Evolutionary conservation across 2,888 invertebrate genomes (phyloP).

Genomic region (Scaptomyza reducta): DNA sequence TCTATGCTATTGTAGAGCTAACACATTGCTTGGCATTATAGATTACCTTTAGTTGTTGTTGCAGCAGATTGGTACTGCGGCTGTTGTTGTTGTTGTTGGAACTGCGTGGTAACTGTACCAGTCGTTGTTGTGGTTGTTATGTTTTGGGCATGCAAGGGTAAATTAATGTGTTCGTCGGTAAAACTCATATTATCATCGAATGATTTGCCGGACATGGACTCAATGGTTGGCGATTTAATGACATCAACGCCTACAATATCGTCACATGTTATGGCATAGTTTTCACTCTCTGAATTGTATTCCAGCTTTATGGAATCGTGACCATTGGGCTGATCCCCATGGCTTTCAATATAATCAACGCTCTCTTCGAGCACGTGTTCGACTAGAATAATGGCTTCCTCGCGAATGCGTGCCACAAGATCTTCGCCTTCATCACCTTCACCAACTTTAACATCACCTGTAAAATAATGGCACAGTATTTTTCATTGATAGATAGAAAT

Average conservation of each 20-base stretch:
- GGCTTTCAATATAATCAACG: conserved; percentile 80
- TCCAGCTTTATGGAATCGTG: conserved; percentile 68
- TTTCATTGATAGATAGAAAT: conserved; percentile 54
- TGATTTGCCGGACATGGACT: conserved; percentile 84
- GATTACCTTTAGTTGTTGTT: conserved; percentile 73
- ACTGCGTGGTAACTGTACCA: conserved; percentile 56
- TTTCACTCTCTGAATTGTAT: conserved; percentile 83
- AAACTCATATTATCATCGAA: conserved; percentile 84
- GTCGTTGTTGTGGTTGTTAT: conserved; percentile 56
- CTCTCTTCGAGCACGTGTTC: conserved; percentile 84
- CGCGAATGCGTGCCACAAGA: conserved; percentile 74
- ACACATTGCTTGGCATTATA: conserved; percentile 50
- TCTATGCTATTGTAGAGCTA: conserved; percentile 30
- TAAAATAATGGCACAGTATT: conserved; percentile 75
- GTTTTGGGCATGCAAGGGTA: conserved; percentile 76
- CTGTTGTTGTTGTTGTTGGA: conserved; percentile 48
- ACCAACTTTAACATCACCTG: conserved; percentile 69
- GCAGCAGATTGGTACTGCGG: conserved; percentile 46
- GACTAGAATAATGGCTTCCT: conserved; percentile 83
- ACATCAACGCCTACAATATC: conserved; percentile 82
- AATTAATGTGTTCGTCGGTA: conserved; percentile 78
- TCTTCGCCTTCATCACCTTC: conserved; percentile 62
- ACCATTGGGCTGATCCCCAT: conserved; percentile 69
- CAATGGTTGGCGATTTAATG: conserved; percentile 84
- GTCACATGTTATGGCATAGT: conserved; percentile 84